These are phyloP conservation scores for Elaeidobius kamerunicus DNA, from an alignment of 2,888 invertebrate genomes.

Conservation along the genomic window DNA sequence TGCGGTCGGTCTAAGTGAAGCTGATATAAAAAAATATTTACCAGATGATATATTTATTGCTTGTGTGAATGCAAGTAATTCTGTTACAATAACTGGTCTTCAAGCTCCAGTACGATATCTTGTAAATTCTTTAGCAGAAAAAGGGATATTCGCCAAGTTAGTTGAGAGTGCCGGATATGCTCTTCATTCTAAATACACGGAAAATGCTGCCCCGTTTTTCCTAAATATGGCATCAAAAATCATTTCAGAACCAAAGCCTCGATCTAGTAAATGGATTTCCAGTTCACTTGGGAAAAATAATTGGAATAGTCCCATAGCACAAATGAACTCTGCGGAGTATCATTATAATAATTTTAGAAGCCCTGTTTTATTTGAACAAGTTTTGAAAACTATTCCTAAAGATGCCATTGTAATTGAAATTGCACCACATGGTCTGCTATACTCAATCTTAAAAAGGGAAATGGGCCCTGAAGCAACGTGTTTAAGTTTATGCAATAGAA, in stretches of 20 bases:
- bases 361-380: conserved; percentile 69
- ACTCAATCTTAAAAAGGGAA: conserved; percentile 74
- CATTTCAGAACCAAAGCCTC: conserved; percentile 62
- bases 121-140: conserved; percentile 61
- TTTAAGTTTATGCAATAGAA: conserved; percentile 66
- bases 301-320: conserved; percentile 67
- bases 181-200: conserved; percentile 78
- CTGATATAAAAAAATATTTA: conserved; percentile 53
- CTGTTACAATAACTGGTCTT: conserved; percentile 89
- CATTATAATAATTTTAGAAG: conserved; percentile 81
- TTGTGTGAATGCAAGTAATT: conserved; percentile 83
- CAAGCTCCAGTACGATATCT: conserved; percentile 64
- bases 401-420: conserved; percentile 81
- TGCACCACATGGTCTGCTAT: conserved; percentile 81
- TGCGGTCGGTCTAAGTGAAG: conserved; percentile 60
- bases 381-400: conserved; percentile 70
- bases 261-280: conserved; percentile 80
- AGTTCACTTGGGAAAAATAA: conserved; percentile 59
- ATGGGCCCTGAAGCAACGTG: conserved; percentile 62
- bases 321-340: conserved; percentile 74
- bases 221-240: conserved; percentile 61
- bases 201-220: conserved; percentile 58
- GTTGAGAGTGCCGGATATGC: conserved; percentile 48
- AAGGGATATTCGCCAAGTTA: conserved; percentile 73
- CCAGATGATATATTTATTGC: conserved; percentile 79